A percentile compares a stretch with the other conserved stretches of the same genome.
phyloP scores from a whole-genome alignment of 1,140 invertebrate species.

The Cydia amplana region DNA sequence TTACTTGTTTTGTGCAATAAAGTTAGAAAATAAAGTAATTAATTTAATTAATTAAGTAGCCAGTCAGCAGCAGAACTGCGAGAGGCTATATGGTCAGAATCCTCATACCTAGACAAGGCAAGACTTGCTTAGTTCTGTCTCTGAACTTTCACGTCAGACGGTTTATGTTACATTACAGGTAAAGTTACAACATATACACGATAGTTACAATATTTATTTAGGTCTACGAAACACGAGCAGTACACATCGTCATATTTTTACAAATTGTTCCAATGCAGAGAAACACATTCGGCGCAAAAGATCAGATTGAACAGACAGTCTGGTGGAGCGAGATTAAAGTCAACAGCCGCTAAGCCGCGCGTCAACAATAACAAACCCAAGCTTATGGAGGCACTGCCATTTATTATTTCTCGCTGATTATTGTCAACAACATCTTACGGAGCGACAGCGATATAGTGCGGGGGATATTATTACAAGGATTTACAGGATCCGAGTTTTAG shows the following conservation, averaged over 20 bases:
- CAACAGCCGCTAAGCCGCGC: background rate
- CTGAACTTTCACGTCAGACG: background rate
- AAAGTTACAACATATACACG: too few relatives aligned
- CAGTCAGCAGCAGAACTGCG: too few relatives aligned
- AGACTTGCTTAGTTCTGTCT: background rate
- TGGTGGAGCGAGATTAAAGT: background rate
- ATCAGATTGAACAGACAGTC: background rate
- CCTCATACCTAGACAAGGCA: background rate
- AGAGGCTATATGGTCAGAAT: too few relatives aligned
- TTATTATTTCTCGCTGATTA: background rate
- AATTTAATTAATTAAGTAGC: too few relatives aligned
- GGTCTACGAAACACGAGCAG: too few relatives aligned
- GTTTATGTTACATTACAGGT: too few relatives aligned
- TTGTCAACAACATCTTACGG: slow-evolving; percentile 2
- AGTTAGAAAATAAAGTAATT: too few relatives aligned
- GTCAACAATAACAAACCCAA: background rate
- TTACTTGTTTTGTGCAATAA: too few relatives aligned
- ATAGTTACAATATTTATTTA: background rate
- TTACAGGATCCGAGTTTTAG: too few relatives aligned
- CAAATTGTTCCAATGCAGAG: background rate
- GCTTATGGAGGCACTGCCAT: background rate
- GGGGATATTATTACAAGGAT: background rate
- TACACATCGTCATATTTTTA: background rate
- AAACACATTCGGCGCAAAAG: background rate
- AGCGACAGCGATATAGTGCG: background rate